Conservation (phyloP, 1,140 invertebrate species). For the Lordiphosa stackelbergi region DNA sequence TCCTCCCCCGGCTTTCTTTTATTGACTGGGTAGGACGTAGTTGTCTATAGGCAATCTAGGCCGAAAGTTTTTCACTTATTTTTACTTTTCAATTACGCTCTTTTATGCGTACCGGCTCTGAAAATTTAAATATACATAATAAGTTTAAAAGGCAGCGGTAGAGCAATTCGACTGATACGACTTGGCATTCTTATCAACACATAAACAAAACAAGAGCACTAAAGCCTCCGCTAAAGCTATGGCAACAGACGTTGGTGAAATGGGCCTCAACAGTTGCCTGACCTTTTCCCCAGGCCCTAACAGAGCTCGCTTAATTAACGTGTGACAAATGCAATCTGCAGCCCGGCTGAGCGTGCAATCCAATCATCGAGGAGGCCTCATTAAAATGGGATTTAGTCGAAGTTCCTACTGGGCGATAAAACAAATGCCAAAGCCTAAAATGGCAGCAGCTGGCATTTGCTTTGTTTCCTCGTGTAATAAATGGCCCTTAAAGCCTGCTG, state of each 20-base stretch:
- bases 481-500: conserved; percentile 47
- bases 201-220: conserved; percentile 5
- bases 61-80: too few species aligned
- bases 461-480: conserved; percentile 32
- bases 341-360: conserved; percentile 32
- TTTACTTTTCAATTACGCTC: too few species aligned
- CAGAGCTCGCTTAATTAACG: conserved; percentile 48
- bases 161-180: conserved; percentile 49
- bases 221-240: conserved; percentile 14
- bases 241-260: conserved; percentile 9
- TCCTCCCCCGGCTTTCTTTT: too few species aligned
- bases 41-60: too few species aligned
- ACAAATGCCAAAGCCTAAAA: conserved; percentile 65
- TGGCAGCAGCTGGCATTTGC: conserved; percentile 52
- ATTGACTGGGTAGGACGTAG: too few species aligned
- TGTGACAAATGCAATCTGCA: conserved; percentile 60
- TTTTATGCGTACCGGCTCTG: too few species aligned
- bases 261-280: conserved; percentile 10
- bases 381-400: conserved; percentile 38
- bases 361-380: conserved; percentile 19
- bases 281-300: conserved; percentile 32
- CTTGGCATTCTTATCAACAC: conserved; percentile 45
- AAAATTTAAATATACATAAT: conserved; percentile 13
- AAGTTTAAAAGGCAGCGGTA: conserved; percentile 39
- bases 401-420: conserved; percentile 22